Conservation (phyloP, 2,888 invertebrate species). For the Lomographa bimaculata region DNA sequence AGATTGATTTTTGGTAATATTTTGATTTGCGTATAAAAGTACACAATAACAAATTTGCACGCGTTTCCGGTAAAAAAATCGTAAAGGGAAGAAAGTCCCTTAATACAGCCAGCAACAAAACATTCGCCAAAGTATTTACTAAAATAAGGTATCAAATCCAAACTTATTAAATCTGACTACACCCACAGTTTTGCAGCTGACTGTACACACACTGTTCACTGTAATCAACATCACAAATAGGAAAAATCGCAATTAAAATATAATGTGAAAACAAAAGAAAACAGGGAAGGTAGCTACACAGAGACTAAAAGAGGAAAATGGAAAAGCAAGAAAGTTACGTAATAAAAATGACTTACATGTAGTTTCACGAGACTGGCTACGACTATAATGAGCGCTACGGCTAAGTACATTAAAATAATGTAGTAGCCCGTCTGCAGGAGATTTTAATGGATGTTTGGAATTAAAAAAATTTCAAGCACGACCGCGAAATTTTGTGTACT, state of each 20-base stretch:
- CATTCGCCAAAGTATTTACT: no score
- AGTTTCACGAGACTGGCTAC: conserved; percentile 76
- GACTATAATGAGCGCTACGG: conserved; percentile 76
- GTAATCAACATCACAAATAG: background rate
- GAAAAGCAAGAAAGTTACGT: conserved; percentile 6
- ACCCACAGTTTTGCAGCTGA: conserved; percentile 8
- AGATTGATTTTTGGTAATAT: background rate
- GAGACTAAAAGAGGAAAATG: background rate
- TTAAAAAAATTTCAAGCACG: conserved; percentile 29
- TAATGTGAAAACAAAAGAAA: conserved; percentile 1
- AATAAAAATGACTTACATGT: conserved; percentile 64
- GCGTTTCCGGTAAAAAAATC: background rate
- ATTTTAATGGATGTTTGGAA: conserved; percentile 5
- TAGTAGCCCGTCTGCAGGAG: conserved; percentile 8
- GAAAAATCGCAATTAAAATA: conserved; percentile 1
- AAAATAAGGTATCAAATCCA: no score
- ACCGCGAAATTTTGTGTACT: conserved; percentile 61
- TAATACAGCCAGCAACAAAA: background rate
- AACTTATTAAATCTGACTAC: no score
- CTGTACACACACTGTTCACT: no score
- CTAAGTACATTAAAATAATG: conserved; percentile 64
- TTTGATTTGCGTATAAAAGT: background rate
- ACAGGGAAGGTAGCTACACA: background rate
- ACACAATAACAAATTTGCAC: no score
- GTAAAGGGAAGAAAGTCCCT: background rate